Percentiles rank a stretch among this genome's conserved stretches.
phyloP scores from a whole-genome alignment of 2,888 invertebrate species.

The Saturnia japonica region DNA sequence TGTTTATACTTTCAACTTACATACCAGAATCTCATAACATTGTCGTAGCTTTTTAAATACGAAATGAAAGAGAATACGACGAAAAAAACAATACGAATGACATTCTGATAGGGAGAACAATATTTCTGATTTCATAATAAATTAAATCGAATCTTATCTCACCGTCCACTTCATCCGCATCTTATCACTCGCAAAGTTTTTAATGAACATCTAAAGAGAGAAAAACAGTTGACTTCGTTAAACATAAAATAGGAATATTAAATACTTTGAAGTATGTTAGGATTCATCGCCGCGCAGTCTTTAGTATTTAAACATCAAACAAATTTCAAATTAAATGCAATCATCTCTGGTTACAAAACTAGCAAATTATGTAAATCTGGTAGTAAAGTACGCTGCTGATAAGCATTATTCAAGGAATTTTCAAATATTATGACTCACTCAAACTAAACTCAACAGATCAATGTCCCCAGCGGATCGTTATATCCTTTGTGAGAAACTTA shows the following conservation, averaged over 20 bases:
- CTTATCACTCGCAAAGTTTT: constrained; percentile 38
- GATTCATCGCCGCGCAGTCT: not conserved
- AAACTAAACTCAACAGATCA: constrained; percentile 17
- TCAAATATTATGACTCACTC: constrained; percentile 3
- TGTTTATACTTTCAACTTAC: not conserved
- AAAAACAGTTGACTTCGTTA: no score
- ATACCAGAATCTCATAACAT: not conserved
- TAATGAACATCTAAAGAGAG: no score
- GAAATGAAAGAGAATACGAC: not conserved
- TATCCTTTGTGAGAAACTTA: constrained; percentile 31
- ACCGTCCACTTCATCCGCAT: constrained; percentile 37
- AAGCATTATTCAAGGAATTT: constrained; percentile 7
- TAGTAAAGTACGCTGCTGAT: not conserved
- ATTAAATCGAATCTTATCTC: constrained; percentile 29
- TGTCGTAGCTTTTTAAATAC: not conserved
- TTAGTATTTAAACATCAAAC: not conserved
- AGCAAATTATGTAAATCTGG: constrained; percentile 5
- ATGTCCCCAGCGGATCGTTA: constrained; percentile 2
- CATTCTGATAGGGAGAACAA: constrained; percentile 37
- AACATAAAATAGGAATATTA: not conserved
- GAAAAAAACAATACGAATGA: constrained; percentile 28
- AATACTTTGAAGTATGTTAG: not conserved
- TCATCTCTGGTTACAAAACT: not conserved
- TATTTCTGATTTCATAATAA: constrained; percentile 43
- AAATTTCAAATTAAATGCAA: not conserved